Percentiles rank a stretch among this genome's conserved stretches.
Evolutionary conservation across 2,797 vertebrate species (phyloP).

Genomic region (Brachyalestes nurse): DNA sequence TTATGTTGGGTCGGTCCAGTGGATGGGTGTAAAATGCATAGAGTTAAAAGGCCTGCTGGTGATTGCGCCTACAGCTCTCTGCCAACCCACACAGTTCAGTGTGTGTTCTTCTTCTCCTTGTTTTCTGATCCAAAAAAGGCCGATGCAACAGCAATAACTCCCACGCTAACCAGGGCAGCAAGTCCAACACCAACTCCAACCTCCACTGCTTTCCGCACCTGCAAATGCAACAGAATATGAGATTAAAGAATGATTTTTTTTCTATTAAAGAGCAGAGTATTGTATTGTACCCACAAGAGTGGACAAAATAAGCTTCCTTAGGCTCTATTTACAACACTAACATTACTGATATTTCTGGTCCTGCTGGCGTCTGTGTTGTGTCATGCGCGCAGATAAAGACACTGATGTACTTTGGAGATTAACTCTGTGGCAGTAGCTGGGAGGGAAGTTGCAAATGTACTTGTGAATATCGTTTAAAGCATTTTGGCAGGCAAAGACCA

Average conservation of each 20-base stretch:
- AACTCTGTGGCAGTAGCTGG: neutral
- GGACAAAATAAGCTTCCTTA: neutral
- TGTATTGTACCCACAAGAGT: neutral
- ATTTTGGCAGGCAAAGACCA: neutral
- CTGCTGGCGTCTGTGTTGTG: neutral
- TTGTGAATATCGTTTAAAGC: neutral
- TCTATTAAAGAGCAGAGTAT: neutral
- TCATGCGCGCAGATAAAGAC: neutral
- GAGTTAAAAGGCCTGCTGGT: constrained; percentile 49
- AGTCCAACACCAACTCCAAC: constrained; percentile 8
- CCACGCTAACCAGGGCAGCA: constrained; percentile 36
- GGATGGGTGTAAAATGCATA: neutral
- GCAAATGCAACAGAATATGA: constrained; percentile 21
- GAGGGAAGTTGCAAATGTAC: neutral
- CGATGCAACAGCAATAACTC: constrained; percentile 49
- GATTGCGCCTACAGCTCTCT: constrained; percentile 23
- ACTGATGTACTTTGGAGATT: neutral
- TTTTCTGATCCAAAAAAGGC: constrained; percentile 60
- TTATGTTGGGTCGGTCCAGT: neutral
- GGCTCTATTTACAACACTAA: neutral
- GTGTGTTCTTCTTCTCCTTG: constrained; percentile 59
- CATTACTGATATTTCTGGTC: neutral
- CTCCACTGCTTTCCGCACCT: constrained; percentile 71
- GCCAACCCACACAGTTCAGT: constrained; percentile 51
- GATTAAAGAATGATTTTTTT: neutral